Evolutionary conservation across 2,888 invertebrate species (phyloP), one percentile per base, ranked within the genome.

Genomic region (Ichneumoninae sp.): DNA sequence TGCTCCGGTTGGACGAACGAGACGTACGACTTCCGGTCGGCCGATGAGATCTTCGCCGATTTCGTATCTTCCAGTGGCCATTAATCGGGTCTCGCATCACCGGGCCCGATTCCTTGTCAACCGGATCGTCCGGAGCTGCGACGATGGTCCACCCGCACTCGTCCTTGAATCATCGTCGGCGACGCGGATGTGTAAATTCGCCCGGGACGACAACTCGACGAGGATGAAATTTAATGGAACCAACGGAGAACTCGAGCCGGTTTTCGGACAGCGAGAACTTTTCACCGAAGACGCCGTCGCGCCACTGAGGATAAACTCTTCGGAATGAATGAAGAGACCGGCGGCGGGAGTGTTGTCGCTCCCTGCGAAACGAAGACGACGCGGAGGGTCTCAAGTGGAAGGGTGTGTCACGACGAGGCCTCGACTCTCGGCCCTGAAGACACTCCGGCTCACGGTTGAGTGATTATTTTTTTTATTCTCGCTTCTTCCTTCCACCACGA

Each of bases 81-180:
- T 83, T 40, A 86, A 86, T 87, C 80, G 78, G 72, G 86, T 86
- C 87, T 86, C 86, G 87, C 87, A 86, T 90, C 86, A 87, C 76
- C 84, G 86, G 81, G 68, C 83, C 80, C 77, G 74, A 82, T 84
- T 75, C 70, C 77, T 65, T 70, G 62, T 85, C 80, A 81, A 85
- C 50, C 86, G 74, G 75, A 79, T 75, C 74, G 74, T 85, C 80
- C 72, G 72, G 50, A 66, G 62, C 40, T 30, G 54, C 70, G 40
- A 4, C 79, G 60, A 72, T 62, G 52, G 60, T 57, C 40, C 40
- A 52, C 54, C 33, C 33, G 36, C 13, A 16, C 68, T 79, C 80
- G 66, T 69, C 74, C 71, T 54, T 26, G 36, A 33, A 44, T 26
- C 80, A 72, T 84, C 40, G 19, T 71, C 57, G 52, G 22, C 60